Evolutionary conservation across 1,140 invertebrate species (phyloP), one percentile per base, ranked within the genome.

Genomic region (Hestina assimilis): DNA sequence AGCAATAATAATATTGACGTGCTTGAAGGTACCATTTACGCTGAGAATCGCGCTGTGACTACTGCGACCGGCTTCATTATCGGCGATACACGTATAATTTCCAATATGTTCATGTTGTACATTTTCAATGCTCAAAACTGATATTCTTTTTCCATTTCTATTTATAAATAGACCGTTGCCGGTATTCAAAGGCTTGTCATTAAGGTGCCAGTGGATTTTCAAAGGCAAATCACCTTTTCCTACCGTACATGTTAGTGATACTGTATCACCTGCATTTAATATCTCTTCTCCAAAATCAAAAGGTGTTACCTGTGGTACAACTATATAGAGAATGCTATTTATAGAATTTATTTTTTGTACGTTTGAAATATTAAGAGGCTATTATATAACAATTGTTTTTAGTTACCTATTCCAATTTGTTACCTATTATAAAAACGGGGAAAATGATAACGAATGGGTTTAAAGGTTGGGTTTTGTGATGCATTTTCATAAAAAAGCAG

Each of bases 31-130:
- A 92, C 90, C 91, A 75, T 92, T 92, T 14, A 92, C 90, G 71
- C 89, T 89, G 48, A 92, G 82, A 3, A 83, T 66, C 9, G 91
- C 90, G 59, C 84, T 90, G 65, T 90, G 89, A 59, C 88, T 89
- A 67, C 88, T 78, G 67, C 66, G 82, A 90, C 94, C 94, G 4
- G 95, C 96, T 56, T 90, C 86, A 82, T 95, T 95, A 68, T 90
- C 92, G 31, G 93, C 94, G 59, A 92, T 90, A 79, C 96, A 97
- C 41, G 93, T 96, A 75, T 97, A 97, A 65, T 92, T 92, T 31
- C 94, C 94, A 66, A 91, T 91, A 77, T 97, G 95, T 46, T 92
- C 90, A 40, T 93, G 93, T 58, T 92, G 90, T 9, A 95, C 93
- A 23, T 92, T 60, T 90, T 91, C 90, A 64, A 91, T 90, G 61